Evolutionary conservation across 2,797 vertebrate species (phyloP).

Genomic region (Danio choprae): DNA sequence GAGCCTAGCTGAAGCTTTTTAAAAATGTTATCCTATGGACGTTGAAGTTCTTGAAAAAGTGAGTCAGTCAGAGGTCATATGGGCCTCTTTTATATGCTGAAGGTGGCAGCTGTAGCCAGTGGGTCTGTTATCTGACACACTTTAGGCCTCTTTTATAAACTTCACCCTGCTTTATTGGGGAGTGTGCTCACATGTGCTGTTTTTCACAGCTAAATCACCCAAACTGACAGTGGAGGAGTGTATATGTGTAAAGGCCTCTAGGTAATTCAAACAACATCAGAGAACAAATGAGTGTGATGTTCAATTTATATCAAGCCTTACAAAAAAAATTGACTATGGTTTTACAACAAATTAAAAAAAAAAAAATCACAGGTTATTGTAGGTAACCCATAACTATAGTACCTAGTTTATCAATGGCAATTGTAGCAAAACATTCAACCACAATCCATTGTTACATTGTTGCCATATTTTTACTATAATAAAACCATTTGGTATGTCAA

Average conservation of each 20-base stretch:
- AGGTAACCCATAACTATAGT: too few species aligned
- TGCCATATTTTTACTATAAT: too few species aligned
- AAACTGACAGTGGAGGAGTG: constrained; percentile 27
- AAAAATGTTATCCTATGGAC: constrained; percentile 35
- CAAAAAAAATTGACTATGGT: too few species aligned
- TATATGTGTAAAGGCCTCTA: background rate
- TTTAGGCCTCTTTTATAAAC: constrained; percentile 52
- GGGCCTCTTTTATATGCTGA: constrained; percentile 54
- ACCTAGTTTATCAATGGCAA: too few species aligned
- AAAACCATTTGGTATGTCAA: too few species aligned
- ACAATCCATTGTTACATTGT: too few species aligned
- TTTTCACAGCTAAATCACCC: constrained; percentile 22
- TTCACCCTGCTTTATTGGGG: constrained; percentile 44
- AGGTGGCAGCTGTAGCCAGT: constrained; percentile 59
- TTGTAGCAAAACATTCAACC: too few species aligned
- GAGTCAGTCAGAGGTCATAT: constrained; percentile 49
- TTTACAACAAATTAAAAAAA: background rate
- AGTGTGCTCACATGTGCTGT: constrained; percentile 33
- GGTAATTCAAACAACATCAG: background rate
- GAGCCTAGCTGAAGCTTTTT: constrained; percentile 41
- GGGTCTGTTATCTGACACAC: constrained; percentile 56
- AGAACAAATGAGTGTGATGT: background rate
- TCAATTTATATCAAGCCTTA: too few species aligned
- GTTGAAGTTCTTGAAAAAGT: constrained; percentile 23
- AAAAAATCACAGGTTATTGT: too few species aligned